phyloP scores from a whole-genome alignment of 2,888 invertebrate species.

The Limnephilus rhombicus region DNA sequence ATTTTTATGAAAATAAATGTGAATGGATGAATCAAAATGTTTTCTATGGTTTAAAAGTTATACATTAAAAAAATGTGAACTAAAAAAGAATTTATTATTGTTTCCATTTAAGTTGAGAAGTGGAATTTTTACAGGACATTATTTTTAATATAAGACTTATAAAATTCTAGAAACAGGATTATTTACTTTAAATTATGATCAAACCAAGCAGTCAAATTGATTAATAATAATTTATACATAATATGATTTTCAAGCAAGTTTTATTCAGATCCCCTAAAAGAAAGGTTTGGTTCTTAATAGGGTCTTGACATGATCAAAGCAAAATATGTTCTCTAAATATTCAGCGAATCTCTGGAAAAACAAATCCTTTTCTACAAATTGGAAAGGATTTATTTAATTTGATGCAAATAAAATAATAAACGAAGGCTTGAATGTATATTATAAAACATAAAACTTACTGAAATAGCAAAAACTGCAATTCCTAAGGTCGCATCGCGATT shows the following conservation, averaged over 20 bases:
- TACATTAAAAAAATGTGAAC: too few species aligned
- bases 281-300: neutral
- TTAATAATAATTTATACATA: too few species aligned
- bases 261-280: neutral
- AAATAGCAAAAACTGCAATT: neutral
- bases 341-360: neutral
- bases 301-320: neutral
- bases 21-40: too few species aligned
- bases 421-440: neutral
- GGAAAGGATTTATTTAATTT: neutral
- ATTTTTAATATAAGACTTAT: too few species aligned
- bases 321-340: neutral
- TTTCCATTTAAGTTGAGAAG: too few species aligned
- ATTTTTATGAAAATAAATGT: too few species aligned
- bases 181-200: too few species aligned
- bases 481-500: neutral
- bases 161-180: too few species aligned
- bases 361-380: neutral
- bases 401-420: neutral
- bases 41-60: too few species aligned
- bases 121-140: too few species aligned
- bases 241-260: neutral
- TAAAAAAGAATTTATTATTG: too few species aligned
- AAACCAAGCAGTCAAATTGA: too few species aligned
- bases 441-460: neutral